A percentile compares a stretch with the other conserved stretches of the same genome.
These are phyloP conservation scores for Drosophila lacertosa DNA, from an alignment of 1,140 invertebrate genomes.

Conservation along the genomic window DNA sequence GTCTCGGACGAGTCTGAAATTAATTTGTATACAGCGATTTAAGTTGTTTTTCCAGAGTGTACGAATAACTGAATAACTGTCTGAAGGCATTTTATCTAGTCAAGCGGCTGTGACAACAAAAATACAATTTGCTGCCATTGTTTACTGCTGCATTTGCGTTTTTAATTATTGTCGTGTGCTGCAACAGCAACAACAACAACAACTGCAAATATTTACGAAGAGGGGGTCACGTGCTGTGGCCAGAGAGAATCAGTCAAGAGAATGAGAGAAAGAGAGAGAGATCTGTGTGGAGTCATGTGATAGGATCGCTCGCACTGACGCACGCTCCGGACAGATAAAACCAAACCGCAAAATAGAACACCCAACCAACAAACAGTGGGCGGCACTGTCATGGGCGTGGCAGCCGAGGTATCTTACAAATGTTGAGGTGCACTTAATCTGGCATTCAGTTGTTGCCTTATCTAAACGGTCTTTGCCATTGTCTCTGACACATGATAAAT, in stretches of 20 bases:
- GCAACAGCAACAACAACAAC: constrained; percentile 37
- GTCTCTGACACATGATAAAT: constrained; percentile 68
- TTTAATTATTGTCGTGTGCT: constrained; percentile 60
- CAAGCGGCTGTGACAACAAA: constrained; percentile 65
- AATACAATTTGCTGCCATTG: constrained; percentile 32
- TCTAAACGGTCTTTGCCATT: constrained; percentile 36
- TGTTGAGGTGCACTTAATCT: constrained; percentile 37
- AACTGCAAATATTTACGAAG: constrained; percentile 58
- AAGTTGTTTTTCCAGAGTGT: too few relatives aligned
- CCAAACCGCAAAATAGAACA: constrained; percentile 56
- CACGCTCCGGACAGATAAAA: constrained; percentile 44
- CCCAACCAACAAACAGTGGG: neutral
- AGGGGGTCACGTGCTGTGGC: constrained; percentile 63
- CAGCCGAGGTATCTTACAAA: constrained; percentile 9
- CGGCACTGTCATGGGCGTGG: constrained; percentile 6
- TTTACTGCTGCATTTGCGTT: constrained; percentile 45
- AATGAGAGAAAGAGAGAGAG: neutral
- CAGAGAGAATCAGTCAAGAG: constrained; percentile 48
- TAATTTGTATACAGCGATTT: too few relatives aligned
- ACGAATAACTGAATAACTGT: constrained; percentile 19
- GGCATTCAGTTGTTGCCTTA: constrained; percentile 44
- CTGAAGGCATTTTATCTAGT: constrained; percentile 53
- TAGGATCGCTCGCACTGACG: constrained; percentile 54
- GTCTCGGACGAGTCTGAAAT: too few relatives aligned
- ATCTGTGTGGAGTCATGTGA: constrained; percentile 81